These are phyloP conservation scores for Alligator sinensis DNA, from an alignment of 2,113 vertebrate species.

Conservation along the genomic window DNA sequence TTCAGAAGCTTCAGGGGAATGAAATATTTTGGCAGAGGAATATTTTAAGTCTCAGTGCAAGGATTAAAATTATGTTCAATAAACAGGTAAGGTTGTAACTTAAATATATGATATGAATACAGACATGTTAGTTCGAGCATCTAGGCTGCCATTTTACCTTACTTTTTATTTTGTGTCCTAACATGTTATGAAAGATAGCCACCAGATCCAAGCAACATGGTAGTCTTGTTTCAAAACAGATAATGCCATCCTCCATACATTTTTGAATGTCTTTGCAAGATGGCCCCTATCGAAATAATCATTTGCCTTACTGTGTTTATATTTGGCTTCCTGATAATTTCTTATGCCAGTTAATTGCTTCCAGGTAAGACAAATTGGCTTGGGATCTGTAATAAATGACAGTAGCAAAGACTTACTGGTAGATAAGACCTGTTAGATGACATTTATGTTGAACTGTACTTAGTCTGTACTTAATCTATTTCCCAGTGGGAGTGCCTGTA, in stretches of 20 bases:
- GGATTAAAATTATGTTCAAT: not conserved
- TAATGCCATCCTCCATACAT: not conserved
- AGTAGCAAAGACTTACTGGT: not conserved
- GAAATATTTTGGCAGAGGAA: not conserved
- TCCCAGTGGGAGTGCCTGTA: not conserved
- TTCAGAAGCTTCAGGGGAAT: not conserved
- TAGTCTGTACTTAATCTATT: not conserved
- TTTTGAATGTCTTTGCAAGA: not conserved
- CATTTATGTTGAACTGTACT: not conserved
- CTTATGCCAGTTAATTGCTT: not conserved
- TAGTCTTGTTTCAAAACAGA: not conserved
- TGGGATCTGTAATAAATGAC: not conserved
- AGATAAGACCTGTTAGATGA: not conserved
- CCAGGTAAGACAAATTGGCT: not conserved
- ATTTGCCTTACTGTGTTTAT: not conserved
- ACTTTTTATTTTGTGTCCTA: not conserved
- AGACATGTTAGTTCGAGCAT: not conserved
- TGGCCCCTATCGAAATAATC: not conserved
- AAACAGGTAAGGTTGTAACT: not conserved
- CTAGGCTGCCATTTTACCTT: not conserved
- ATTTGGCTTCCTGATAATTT: not conserved
- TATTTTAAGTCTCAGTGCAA: conserved; percentile 23
- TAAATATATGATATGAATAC: not conserved
- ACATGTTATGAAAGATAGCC: not conserved
- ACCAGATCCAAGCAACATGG: not conserved